A percentile compares a stretch with the other conserved stretches of the same genome.
phyloP scores from a whole-genome alignment of 2,797 vertebrate species.

The Sylvilagus floridanus region DNA sequence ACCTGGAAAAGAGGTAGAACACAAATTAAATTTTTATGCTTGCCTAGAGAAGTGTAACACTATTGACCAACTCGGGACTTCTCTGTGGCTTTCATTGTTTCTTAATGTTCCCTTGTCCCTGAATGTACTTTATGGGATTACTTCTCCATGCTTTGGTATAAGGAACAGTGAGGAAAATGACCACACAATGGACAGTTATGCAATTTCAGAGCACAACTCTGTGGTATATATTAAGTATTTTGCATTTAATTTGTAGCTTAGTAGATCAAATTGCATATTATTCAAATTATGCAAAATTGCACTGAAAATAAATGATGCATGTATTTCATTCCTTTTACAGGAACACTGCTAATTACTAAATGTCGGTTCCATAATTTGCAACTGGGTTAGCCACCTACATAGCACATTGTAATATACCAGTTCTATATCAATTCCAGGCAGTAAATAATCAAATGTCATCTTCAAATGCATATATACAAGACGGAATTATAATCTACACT shows the following conservation, averaged over 20 bases:
- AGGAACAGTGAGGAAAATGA: slow-evolving; percentile 41
- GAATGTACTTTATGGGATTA: not conserved
- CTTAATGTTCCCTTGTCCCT: not conserved
- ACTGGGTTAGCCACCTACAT: slow-evolving; percentile 25
- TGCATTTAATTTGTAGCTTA: slow-evolving; percentile 70
- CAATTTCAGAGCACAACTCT: slow-evolving; percentile 36
- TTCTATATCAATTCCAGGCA: slow-evolving; percentile 30
- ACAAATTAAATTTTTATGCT: slow-evolving; percentile 49
- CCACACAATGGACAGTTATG: slow-evolving; percentile 47
- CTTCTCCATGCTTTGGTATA: slow-evolving; percentile 7
- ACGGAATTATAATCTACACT: not conserved
- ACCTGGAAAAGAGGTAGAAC: not conserved
- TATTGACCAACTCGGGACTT: not conserved
- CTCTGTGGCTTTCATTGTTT: slow-evolving; percentile 55
- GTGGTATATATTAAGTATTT: slow-evolving; percentile 67
- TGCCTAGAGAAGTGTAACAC: slow-evolving; percentile 1
- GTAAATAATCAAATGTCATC: slow-evolving; percentile 16
- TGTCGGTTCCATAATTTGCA: slow-evolving; percentile 63
- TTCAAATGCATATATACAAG: slow-evolving; percentile 35
- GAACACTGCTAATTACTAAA: slow-evolving; percentile 62
- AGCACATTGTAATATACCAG: not conserved
- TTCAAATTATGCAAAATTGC: slow-evolving; percentile 65
- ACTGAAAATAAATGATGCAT: slow-evolving; percentile 68
- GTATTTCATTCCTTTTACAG: slow-evolving; percentile 55
- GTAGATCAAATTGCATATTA: slow-evolving; percentile 64